Conservation (phyloP, 1,140 invertebrate species). For the Berghia stephanieae region DNA sequence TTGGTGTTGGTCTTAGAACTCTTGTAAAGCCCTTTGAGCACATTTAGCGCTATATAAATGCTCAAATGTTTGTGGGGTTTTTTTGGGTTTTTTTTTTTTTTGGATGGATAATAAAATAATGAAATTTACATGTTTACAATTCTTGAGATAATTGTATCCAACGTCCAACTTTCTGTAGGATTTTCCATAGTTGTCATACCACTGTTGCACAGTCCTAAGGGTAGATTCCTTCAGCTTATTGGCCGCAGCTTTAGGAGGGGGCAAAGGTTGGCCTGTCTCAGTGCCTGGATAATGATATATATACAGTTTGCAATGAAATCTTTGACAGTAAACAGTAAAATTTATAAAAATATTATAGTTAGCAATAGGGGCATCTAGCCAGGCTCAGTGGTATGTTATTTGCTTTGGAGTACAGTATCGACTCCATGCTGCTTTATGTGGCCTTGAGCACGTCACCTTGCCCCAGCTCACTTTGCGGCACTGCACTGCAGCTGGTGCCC, state of each 20-base stretch:
- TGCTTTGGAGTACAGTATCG: too few relatives aligned
- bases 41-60: too few relatives aligned
- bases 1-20: too few relatives aligned
- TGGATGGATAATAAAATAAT: too few relatives aligned
- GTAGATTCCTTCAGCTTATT: slow-evolving; percentile 66
- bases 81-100: too few relatives aligned
- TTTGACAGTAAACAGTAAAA: not conserved
- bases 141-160: slow-evolving; percentile 69
- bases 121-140: slow-evolving; percentile 67
- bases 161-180: slow-evolving; percentile 69
- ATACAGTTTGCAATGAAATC: not conserved
- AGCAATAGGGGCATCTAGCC: not conserved
- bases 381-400: not conserved
- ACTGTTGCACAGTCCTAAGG: slow-evolving; percentile 68
- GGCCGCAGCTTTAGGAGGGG: slow-evolving; percentile 69
- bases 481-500: too few relatives aligned
- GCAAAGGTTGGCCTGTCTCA: slow-evolving; percentile 67
- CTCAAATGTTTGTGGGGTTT: too few relatives aligned
- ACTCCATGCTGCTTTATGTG: not conserved
- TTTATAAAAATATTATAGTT: not conserved
- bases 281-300: slow-evolving; percentile 56
- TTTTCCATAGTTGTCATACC: slow-evolving; percentile 69
- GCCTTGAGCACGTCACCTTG: not conserved
- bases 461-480: too few relatives aligned
- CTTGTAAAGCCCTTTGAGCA: too few relatives aligned